Conservation (phyloP, 2,888 invertebrate species). For the Rhaphigaster nebulosa region DNA sequence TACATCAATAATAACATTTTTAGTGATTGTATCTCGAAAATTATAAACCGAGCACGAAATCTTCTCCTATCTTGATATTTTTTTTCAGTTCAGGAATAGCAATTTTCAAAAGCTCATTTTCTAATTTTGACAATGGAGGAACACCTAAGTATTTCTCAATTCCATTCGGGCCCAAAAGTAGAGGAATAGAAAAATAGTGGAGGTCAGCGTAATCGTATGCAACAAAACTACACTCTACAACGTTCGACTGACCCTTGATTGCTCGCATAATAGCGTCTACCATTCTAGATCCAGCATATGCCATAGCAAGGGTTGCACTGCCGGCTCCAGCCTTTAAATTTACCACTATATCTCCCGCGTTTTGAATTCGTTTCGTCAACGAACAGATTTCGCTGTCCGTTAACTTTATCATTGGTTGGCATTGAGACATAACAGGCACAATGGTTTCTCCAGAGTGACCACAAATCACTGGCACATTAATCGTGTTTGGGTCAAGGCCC, state of each 20-base stretch:
- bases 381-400: conserved; percentile 84
- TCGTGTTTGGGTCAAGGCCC: conserved; percentile 85
- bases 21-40: too few relatives aligned
- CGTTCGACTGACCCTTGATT: conserved; percentile 86
- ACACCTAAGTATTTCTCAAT: conserved; percentile 93
- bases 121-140: conserved; percentile 87
- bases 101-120: conserved; percentile 84
- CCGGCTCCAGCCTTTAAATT: conserved; percentile 99
- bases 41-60: conserved; percentile 75
- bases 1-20: too few relatives aligned
- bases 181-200: conserved; percentile 93
- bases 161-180: conserved; percentile 90
- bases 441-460: conserved; percentile 99
- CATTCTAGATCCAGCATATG: conserved; percentile 95
- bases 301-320: conserved; percentile 98
- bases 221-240: conserved; percentile 95
- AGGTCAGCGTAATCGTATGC: conserved; percentile 90
- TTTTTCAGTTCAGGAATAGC: conserved; percentile 94
- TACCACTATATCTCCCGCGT: conserved; percentile 98
- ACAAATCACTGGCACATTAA: conserved; percentile 94
- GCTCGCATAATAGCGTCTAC: conserved; percentile 87
- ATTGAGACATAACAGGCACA: conserved; percentile 94
- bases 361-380: conserved; percentile 92
- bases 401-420: conserved; percentile 85
- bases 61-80: conserved; percentile 94